A percentile compares a stretch with the other conserved stretches of the same genome.
phyloP scores from a whole-genome alignment of 2,888 invertebrate genomes.

The Cheiracanthium punctorium region DNA sequence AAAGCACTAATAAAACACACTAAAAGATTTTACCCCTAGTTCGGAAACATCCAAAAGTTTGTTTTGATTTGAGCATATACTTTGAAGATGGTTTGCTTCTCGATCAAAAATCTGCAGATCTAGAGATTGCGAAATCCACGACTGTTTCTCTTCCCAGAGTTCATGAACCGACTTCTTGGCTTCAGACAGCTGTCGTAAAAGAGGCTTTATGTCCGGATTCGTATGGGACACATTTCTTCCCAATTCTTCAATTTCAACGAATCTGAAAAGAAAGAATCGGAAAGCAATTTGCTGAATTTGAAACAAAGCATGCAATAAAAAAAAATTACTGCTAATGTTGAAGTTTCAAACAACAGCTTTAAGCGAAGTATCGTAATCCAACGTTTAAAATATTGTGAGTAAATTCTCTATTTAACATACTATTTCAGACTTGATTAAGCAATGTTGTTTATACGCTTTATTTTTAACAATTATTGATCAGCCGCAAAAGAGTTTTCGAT shows the following conservation, averaged over 20 bases:
- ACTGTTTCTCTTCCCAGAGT: conserved; percentile 90
- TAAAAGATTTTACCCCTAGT: conserved; percentile 81
- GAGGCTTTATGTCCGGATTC: conserved; percentile 86
- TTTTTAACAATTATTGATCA: no score
- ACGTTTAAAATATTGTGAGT: no score
- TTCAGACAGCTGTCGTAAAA: conserved; percentile 83
- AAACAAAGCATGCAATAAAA: neutral
- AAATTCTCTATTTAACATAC: no score
- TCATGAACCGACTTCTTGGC: conserved; percentile 86
- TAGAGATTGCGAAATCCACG: conserved; percentile 89
- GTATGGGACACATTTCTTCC: conserved; percentile 78
- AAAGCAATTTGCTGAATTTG: conserved; percentile 79
- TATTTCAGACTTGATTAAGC: no score
- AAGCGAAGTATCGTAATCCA: no score
- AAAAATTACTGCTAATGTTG: neutral
- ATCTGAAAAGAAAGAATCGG: conserved; percentile 80
- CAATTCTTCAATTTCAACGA: conserved; percentile 84
- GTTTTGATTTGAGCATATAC: conserved; percentile 93
- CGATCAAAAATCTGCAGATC: conserved; percentile 91
- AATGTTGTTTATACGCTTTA: no score
- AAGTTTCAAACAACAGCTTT: neutral
- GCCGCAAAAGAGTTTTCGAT: no score
- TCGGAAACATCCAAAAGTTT: conserved; percentile 92
- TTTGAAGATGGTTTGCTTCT: conserved; percentile 97
- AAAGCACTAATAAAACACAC: no score